Conservation (phyloP, 1,140 invertebrate genomes). For the Gonioctena quinquepunctata region DNA sequence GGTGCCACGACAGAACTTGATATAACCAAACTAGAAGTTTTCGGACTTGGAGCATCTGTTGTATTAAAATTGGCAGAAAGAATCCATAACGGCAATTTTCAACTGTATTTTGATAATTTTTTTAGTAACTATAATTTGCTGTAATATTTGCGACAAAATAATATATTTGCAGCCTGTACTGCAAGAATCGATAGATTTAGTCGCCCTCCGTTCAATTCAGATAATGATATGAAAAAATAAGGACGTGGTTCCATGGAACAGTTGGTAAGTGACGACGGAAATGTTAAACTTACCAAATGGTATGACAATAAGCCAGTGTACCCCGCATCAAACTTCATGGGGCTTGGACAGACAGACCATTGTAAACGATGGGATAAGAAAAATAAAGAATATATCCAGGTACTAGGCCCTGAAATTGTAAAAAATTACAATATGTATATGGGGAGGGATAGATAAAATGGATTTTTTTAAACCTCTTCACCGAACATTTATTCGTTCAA, state of each 20-base stretch:
- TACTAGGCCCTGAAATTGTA: not conserved
- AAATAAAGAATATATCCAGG: not conserved
- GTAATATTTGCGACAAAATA: not conserved
- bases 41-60: not conserved
- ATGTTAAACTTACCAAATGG: not conserved
- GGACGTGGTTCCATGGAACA: not conserved
- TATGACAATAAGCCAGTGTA: not conserved
- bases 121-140: not conserved
- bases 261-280: not conserved
- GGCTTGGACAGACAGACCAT: not conserved
- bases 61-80: conserved; percentile 12
- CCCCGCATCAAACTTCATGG: not conserved
- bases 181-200: not conserved
- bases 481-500: not conserved
- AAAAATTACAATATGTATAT: conserved; percentile 11
- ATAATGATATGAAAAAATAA: not conserved
- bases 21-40: not conserved
- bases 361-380: not conserved
- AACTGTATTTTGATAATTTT: not conserved
- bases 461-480: not conserved
- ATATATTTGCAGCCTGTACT: not conserved
- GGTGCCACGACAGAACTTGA: not conserved
- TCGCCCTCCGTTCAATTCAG: not conserved
- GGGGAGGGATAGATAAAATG: not conserved
- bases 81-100: not conserved